Evolutionary conservation across 2,888 invertebrate species (phyloP).

Genomic region (Hirtodrosophila cameraria): DNA sequence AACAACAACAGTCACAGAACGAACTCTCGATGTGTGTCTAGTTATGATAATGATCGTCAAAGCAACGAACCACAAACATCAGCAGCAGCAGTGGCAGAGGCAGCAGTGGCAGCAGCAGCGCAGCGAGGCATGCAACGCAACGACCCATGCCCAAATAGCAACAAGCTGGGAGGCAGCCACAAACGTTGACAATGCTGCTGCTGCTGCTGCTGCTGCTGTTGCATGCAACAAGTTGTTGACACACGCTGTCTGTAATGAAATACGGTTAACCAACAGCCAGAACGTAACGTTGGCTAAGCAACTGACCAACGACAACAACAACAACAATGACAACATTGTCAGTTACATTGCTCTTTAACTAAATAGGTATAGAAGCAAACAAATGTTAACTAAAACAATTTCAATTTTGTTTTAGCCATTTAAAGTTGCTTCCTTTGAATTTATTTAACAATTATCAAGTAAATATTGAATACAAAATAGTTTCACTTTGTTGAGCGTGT

Average conservation of each 20-base stretch:
- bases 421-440: no score
- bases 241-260: slow-evolving; percentile 42
- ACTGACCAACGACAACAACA: slow-evolving; percentile 18
- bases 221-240: slow-evolving; percentile 68
- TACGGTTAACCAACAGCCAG: slow-evolving; percentile 20
- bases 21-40: slow-evolving; percentile 36
- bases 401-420: no score
- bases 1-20: slow-evolving; percentile 9
- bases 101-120: slow-evolving; percentile 12
- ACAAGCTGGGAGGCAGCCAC: background rate
- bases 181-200: slow-evolving; percentile 38
- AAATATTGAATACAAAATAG: no score
- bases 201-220: no score
- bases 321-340: slow-evolving; percentile 10
- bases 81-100: no score
- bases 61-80: slow-evolving; percentile 29
- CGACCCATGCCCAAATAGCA: slow-evolving; percentile 51
- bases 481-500: no score
- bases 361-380: slow-evolving; percentile 3
- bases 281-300: slow-evolving; percentile 26
- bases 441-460: no score
- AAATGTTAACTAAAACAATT: no score
- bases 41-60: slow-evolving; percentile 39
- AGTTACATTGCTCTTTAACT: slow-evolving; percentile 8
- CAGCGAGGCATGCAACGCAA: slow-evolving; percentile 66